phyloP scores from a whole-genome alignment of 2,113 vertebrate species.

The Vombatus ursinus region DNA sequence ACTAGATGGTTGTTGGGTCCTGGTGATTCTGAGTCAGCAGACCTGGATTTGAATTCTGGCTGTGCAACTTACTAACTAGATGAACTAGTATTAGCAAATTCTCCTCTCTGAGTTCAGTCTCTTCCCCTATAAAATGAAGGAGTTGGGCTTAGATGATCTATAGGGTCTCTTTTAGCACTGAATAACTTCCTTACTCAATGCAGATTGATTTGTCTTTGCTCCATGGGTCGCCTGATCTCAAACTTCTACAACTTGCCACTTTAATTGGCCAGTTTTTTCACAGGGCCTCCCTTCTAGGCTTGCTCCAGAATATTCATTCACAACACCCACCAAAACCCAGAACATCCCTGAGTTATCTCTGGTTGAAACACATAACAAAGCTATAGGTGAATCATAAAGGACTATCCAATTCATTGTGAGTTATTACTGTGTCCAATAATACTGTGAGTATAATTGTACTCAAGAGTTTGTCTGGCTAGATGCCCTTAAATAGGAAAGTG shows the following conservation, averaged over 20 bases:
- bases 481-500: not conserved
- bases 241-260: not conserved
- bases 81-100: conserved; percentile 12
- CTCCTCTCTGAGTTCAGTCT: not conserved
- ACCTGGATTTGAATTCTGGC: conserved; percentile 38
- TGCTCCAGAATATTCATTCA: not conserved
- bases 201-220: not conserved
- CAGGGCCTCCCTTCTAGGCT: not conserved
- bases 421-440: not conserved
- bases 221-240: not conserved
- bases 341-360: not conserved
- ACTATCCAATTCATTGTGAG: not conserved
- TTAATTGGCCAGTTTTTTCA: not conserved
- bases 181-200: not conserved
- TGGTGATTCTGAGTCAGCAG: not conserved
- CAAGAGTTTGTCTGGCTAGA: not conserved
- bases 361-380: not conserved
- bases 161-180: not conserved
- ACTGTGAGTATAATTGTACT: not conserved
- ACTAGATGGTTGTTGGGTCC: not conserved
- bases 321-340: not conserved
- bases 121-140: not conserved
- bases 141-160: not conserved
- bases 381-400: not conserved
- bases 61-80: conserved; percentile 3